These are phyloP conservation scores for Ophioninae sp. DNA, from an alignment of 2,888 invertebrate species.

Conservation along the genomic window DNA sequence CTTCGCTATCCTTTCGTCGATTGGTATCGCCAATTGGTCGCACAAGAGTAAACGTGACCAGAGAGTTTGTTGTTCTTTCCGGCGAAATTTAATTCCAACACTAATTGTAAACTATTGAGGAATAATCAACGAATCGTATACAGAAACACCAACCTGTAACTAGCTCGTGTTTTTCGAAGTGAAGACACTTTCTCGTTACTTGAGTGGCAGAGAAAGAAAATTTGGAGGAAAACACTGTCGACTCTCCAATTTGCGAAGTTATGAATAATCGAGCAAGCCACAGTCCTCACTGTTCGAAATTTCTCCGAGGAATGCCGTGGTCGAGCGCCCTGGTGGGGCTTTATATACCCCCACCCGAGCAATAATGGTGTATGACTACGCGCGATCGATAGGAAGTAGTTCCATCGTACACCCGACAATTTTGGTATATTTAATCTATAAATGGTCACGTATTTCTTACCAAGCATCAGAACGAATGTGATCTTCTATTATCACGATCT, in stretches of 20 bases:
- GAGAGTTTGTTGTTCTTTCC: conserved; percentile 30
- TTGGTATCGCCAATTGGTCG: neutral
- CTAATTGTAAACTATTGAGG: conserved; percentile 58
- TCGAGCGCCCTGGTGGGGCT: conserved; percentile 55
- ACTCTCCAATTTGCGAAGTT: conserved; percentile 24
- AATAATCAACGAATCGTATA: conserved; percentile 68
- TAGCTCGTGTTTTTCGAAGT: conserved; percentile 73
- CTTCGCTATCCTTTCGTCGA: conserved; percentile 1
- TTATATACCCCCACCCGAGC: conserved; percentile 68
- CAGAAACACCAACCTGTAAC: conserved; percentile 77
- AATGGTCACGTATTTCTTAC: neutral
- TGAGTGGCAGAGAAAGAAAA: conserved; percentile 47
- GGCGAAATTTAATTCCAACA: conserved; percentile 60
- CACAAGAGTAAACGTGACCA: conserved; percentile 9
- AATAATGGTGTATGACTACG: conserved; percentile 68
- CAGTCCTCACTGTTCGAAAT: conserved; percentile 66
- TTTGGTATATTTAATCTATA: neutral
- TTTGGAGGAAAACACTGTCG: conserved; percentile 3
- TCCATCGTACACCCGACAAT: conserved; percentile 32
- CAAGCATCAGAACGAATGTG: neutral
- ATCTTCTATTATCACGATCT: neutral
- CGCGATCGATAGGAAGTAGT: conserved; percentile 71
- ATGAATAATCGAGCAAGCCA: conserved; percentile 66
- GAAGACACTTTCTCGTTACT: conserved; percentile 61
- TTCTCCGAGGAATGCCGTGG: conserved; percentile 68